Evolutionary conservation across 2,797 vertebrate genomes (phyloP).

Genomic region (Chrysocyon brachyurus): DNA sequence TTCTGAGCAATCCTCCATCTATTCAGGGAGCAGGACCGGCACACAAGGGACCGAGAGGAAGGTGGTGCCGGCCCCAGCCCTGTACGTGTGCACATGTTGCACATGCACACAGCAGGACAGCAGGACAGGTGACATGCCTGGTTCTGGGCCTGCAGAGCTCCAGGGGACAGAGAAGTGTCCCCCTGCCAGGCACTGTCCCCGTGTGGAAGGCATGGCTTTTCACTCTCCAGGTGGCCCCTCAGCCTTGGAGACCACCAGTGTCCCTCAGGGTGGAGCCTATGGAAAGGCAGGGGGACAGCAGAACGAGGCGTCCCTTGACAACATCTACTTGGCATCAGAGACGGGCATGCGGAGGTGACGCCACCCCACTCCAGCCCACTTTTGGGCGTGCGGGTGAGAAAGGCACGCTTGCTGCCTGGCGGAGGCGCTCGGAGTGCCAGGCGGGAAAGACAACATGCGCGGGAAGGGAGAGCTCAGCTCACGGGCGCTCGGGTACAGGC

Average conservation of each 20-base stretch:
- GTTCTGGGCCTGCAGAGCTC: not conserved
- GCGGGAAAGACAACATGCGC: not conserved
- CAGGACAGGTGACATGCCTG: not conserved
- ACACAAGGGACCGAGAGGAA: not conserved
- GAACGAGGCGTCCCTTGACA: rapidly evolving
- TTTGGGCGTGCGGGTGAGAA: not conserved
- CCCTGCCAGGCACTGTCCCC: not conserved
- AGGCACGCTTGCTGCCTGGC: not conserved
- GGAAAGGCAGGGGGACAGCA: not conserved
- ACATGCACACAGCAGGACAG: not conserved
- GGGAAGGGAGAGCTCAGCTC: not conserved
- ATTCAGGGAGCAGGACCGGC: not conserved
- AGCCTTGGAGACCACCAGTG: not conserved
- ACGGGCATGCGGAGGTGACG: not conserved
- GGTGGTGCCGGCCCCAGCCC: not conserved
- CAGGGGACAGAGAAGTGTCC: not conserved
- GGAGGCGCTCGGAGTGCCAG: not conserved
- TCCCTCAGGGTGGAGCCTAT: not conserved
- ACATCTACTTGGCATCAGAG: not conserved
- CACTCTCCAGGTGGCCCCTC: not conserved
- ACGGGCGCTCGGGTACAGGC: not conserved
- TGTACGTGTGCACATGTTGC: not conserved
- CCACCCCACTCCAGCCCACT: not conserved
- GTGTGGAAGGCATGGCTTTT: not conserved
- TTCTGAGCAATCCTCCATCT: not conserved